Evolutionary conservation across 2,113 vertebrate genomes (phyloP).

Genomic region (Oophaga pumilio): DNA sequence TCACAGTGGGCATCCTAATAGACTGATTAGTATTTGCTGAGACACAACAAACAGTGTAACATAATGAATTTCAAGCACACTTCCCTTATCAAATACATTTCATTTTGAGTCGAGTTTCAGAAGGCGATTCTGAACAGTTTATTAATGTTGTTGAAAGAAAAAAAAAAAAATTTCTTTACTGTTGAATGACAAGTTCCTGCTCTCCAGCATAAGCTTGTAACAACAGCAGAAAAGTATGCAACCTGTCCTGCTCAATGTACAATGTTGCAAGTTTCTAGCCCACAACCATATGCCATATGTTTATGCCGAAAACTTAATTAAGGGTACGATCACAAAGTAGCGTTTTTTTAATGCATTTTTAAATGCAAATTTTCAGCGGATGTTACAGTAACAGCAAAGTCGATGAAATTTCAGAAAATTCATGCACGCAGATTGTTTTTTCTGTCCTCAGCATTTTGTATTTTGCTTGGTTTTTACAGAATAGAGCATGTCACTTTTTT

Average conservation of each 20-base stretch:
- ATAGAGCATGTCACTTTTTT: too few relatives aligned
- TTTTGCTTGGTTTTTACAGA: too few relatives aligned
- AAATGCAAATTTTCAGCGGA: too few relatives aligned
- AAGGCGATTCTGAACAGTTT: background rate
- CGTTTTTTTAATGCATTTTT: too few relatives aligned
- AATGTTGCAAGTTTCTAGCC: background rate
- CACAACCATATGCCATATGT: too few relatives aligned
- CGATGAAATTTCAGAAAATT: too few relatives aligned
- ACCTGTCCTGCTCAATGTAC: background rate
- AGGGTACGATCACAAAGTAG: too few relatives aligned
- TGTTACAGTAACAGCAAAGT: too few relatives aligned
- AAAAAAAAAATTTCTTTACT: background rate
- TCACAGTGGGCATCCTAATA: slow-evolving; percentile 28
- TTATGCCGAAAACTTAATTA: too few relatives aligned
- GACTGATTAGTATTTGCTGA: slow-evolving; percentile 1
- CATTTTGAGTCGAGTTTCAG: background rate
- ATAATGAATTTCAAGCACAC: slow-evolving; percentile 14
- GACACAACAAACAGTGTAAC: slow-evolving; percentile 7
- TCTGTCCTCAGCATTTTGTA: too few relatives aligned
- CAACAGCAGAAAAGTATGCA: too few relatives aligned
- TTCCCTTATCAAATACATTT: background rate
- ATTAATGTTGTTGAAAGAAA: background rate
- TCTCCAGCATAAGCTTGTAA: background rate
- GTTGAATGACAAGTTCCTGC: background rate
- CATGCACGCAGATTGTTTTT: too few relatives aligned